Conservation (phyloP, 2,888 invertebrate genomes). For the Encarsia formosa region DNA sequence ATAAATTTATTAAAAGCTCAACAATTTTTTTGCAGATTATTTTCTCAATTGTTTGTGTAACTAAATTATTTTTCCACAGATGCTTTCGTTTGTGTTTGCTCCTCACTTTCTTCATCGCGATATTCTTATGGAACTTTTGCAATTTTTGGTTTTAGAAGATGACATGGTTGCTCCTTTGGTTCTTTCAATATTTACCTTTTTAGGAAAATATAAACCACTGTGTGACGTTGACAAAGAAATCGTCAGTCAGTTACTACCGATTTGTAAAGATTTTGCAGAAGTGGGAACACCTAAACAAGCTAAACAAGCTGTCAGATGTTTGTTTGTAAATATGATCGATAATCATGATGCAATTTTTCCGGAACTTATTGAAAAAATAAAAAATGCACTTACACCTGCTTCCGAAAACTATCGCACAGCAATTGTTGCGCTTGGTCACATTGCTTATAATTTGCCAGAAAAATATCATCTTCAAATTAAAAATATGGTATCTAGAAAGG, state of each 20-base stretch:
- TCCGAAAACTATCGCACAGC: conserved; percentile 86
- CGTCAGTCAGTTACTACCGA: conserved; percentile 75
- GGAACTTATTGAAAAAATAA: conserved; percentile 76
- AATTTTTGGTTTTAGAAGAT: conserved; percentile 76
- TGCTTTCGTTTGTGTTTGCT: conserved; percentile 88
- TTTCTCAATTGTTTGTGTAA: background rate
- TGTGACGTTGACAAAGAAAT: conserved; percentile 73
- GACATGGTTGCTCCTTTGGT: conserved; percentile 76
- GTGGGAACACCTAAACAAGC: conserved; percentile 92
- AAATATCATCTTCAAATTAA: conserved; percentile 87
- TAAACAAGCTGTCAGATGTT: conserved; percentile 91
- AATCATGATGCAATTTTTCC: conserved; percentile 75
- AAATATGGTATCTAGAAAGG: conserved; percentile 88
- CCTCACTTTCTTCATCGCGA: conserved; percentile 86
- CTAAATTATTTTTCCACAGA: conserved; percentile 50
- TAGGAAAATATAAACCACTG: conserved; percentile 81
- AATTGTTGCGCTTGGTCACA: conserved; percentile 90
- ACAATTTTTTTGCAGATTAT: background rate
- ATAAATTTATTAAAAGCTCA: conserved; percentile 1
- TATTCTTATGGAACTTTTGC: conserved; percentile 71
- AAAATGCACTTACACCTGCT: conserved; percentile 68
- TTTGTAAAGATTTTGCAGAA: conserved; percentile 84
- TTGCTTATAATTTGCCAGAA: conserved; percentile 87
- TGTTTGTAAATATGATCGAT: conserved; percentile 74
- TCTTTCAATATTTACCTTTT: conserved; percentile 77